Evolutionary conservation across 2,888 invertebrate genomes (phyloP), one percentile per base, ranked within the genome.

Genomic region (Ormia ochracea): DNA sequence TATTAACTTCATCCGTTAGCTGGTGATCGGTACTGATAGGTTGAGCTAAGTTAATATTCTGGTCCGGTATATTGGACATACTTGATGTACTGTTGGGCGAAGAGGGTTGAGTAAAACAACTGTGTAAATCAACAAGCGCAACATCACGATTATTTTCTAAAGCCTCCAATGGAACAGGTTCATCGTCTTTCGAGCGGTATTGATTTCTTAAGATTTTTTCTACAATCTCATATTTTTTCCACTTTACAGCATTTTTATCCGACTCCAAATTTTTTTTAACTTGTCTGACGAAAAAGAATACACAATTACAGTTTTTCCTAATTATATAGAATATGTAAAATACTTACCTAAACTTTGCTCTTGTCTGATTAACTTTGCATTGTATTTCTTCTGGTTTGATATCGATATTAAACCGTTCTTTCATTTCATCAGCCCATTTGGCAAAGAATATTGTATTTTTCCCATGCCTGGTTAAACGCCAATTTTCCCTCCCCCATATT

Each of bases 401-500:
- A 41, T 88, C 88, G 2, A 88, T 85, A 0, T 82, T 69, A 54
- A 83, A 86, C 1, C 85, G 84, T 10, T 86, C 86, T 7, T 82
- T 85, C 61, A 87, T 68, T 70, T 87, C 87, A 23, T 85, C 85
- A 0, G 87, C 82, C 87, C 87, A 87, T 14, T 86, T 76, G 6
- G 80, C 86, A 78, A 87, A 87, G 63, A 83, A 86, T 36, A 87
- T 82, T 0, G 88, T 87, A 43, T 87, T 87, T 61, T 87, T 87
- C 5, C 87, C 87, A 48, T 86, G 85, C 6, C 84, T 83, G 4
- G 87, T 87, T 5, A 88, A 82, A 9, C 85, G 85, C 87, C 87
- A 87, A 54, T 87, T 87, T 45, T 87, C 87, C 1, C 87, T 84
- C 4, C 87, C 87, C 87, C 87, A 87, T n/a, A 87, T 87, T 75